A percentile compares a stretch with the other conserved stretches of the same genome.
phyloP scores from a whole-genome alignment of 2,888 invertebrate species.

The Barypeithes pellucidus region DNA sequence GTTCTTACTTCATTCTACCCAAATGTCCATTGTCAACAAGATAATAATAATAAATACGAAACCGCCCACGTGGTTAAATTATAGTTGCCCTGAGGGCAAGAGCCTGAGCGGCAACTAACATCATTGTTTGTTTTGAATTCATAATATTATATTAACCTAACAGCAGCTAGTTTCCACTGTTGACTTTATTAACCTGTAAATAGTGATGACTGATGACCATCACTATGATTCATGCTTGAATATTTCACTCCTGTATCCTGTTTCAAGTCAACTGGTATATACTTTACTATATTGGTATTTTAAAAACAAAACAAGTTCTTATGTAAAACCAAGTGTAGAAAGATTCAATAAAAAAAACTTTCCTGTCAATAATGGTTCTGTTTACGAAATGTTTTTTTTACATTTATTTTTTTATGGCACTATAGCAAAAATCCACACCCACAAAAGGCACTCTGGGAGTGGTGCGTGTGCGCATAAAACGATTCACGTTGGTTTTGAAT shows the following conservation, averaged over 20 bases:
- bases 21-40: conserved; percentile 6
- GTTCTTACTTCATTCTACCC: background rate
- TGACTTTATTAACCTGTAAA: conserved; percentile 13
- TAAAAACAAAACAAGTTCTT: too few relatives aligned
- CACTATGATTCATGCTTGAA: conserved; percentile 3
- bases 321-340: too few relatives aligned
- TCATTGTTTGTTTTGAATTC: conserved; percentile 13
- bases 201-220: conserved; percentile 12
- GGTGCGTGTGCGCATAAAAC: too few relatives aligned
- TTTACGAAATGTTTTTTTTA: too few relatives aligned
- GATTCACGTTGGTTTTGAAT: too few relatives aligned
- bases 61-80: conserved; percentile 4
- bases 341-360: too few relatives aligned
- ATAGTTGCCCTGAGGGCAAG: conserved; percentile 11
- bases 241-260: background rate
- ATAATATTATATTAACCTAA: conserved; percentile 4
- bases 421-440: too few relatives aligned
- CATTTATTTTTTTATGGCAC: too few relatives aligned
- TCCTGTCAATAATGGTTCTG: too few relatives aligned
- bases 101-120: conserved; percentile 6
- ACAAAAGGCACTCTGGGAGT: too few relatives aligned
- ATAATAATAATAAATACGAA: background rate
- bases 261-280: conserved; percentile 11
- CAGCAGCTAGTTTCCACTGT: background rate
- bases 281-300: too few relatives aligned